Conservation (phyloP, 2,888 invertebrate genomes). For the Dolomedes plantarius region DNA sequence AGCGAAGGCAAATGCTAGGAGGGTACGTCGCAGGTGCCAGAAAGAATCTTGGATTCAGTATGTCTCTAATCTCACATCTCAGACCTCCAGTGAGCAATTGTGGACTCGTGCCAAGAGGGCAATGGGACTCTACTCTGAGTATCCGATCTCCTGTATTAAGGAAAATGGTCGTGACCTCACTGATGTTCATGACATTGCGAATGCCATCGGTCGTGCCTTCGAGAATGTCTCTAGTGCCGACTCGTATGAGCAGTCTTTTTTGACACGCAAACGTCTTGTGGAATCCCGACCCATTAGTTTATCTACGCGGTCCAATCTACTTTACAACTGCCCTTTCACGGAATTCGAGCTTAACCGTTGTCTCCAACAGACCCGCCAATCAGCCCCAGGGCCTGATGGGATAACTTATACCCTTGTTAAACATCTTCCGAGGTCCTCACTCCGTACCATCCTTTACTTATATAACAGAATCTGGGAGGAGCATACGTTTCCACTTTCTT, state of each 20-base stretch:
- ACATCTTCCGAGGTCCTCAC: neutral
- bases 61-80: neutral
- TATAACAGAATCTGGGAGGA: neutral
- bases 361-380: neutral
- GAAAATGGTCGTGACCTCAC: neutral
- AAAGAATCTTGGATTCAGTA: neutral
- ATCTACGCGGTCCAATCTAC: neutral
- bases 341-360: neutral
- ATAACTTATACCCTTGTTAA: neutral
- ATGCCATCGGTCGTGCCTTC: neutral
- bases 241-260: neutral
- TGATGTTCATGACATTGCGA: neutral
- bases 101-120: neutral
- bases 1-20: neutral
- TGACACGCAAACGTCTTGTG: neutral
- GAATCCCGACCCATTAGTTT: neutral
- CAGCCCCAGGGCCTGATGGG: neutral
- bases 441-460: neutral
- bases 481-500: neutral
- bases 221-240: no score
- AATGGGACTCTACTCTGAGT: neutral
- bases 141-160: neutral
- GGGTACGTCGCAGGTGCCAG: neutral
- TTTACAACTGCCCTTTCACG: neutral
- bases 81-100: neutral